Evolutionary conservation across 2,113 vertebrate genomes (phyloP).

Genomic region (Scomber japonicus): DNA sequence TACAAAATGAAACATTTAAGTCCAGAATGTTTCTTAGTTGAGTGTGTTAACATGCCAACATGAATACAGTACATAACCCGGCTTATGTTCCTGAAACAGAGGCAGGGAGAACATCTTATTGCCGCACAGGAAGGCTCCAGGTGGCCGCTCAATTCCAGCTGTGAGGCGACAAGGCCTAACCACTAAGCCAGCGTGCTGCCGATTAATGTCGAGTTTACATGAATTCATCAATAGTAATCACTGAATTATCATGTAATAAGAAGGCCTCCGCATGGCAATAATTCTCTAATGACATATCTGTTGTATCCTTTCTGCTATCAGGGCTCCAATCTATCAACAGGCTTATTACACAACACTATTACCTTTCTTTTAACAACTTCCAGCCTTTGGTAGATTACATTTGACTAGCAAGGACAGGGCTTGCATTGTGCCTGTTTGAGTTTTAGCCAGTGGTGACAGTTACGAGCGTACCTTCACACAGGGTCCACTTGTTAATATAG

Average conservation of each 20-base stretch:
- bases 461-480: neutral
- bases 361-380: conserved; percentile 39
- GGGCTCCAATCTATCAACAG: conserved; percentile 17
- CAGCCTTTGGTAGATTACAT: conserved; percentile 22
- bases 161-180: conserved; percentile 17
- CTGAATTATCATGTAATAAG: conserved; percentile 9
- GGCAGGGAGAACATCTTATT: neutral
- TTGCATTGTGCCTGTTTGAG: too few species aligned
- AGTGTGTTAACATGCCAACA: too few species aligned
- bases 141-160: conserved; percentile 14
- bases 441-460: neutral
- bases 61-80: too few species aligned
- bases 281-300: conserved; percentile 42
- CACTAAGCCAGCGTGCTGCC: conserved; percentile 10
- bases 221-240: conserved; percentile 47
- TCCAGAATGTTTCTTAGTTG: too few species aligned
- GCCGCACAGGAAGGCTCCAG: neutral
- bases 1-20: too few species aligned
- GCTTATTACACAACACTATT: conserved; percentile 54
- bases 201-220: conserved; percentile 17
- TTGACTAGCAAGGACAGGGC: neutral
- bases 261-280: neutral
- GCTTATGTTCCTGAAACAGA: too few species aligned
- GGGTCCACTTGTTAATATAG: conserved; percentile 7
- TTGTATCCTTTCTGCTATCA: conserved; percentile 23